Conservation (phyloP, 2,797 vertebrate genomes). For the Silurus lanzhouensis region DNA sequence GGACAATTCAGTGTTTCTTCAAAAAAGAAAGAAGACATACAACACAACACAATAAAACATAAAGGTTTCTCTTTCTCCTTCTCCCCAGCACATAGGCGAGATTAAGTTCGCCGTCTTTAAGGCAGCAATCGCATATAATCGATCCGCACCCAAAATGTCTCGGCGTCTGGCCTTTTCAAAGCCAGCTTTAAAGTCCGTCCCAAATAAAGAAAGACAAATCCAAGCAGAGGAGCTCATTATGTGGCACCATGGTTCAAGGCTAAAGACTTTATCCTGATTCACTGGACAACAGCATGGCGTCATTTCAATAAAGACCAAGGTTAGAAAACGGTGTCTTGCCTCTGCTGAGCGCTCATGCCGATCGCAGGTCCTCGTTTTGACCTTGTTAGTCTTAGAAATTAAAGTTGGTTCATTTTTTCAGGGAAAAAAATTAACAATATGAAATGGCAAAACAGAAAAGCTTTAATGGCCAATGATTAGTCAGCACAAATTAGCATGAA, state of each 20-base stretch:
- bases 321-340: not conserved
- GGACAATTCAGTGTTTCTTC: constrained; percentile 7
- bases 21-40: constrained; percentile 4
- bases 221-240: constrained; percentile 44
- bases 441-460: too few species aligned
- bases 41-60: too few species aligned
- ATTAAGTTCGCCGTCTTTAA: constrained; percentile 47
- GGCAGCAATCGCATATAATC: constrained; percentile 51
- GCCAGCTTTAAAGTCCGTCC: constrained; percentile 41
- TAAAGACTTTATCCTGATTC: constrained; percentile 58
- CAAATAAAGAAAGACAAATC: constrained; percentile 53
- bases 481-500: too few species aligned
- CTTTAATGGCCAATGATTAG: too few species aligned
- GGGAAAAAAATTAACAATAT: too few species aligned
- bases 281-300: constrained; percentile 44
- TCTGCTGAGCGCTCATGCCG: not conserved
- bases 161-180: constrained; percentile 57
- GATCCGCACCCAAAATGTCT: constrained; percentile 52
- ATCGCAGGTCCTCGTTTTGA: not conserved
- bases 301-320: constrained; percentile 26
- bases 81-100: constrained; percentile 22
- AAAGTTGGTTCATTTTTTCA: too few species aligned
- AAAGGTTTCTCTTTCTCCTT: constrained; percentile 25
- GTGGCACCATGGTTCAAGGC: constrained; percentile 45
- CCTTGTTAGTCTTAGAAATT: not conserved